Evolutionary conservation across 1,140 invertebrate species (phyloP).

Genomic region (Meloidogyne hapla): DNA sequence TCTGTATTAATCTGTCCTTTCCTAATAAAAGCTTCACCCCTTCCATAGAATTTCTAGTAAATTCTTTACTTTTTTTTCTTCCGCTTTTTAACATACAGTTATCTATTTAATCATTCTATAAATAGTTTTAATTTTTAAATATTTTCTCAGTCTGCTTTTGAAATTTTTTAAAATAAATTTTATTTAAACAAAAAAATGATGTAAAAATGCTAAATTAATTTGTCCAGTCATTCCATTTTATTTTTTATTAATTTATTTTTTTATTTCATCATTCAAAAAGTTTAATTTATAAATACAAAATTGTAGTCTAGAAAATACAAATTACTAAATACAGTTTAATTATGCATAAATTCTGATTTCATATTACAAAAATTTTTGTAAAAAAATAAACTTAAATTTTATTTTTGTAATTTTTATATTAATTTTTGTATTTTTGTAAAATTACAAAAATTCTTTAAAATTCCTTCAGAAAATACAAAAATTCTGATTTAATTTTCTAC

Average conservation of each 20-base stretch:
- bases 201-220: neutral
- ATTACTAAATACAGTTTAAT: too few species aligned
- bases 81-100: neutral
- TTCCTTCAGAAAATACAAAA: neutral
- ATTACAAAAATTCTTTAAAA: too few species aligned
- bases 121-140: neutral
- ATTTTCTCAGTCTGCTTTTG: neutral
- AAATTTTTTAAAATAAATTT: conserved; percentile 4
- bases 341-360: too few species aligned
- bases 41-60: neutral
- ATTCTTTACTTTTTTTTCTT: neutral
- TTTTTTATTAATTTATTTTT: neutral
- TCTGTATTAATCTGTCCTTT: neutral
- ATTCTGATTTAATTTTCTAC: neutral
- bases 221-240: neutral
- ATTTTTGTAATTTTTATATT: too few species aligned
- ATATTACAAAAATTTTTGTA: too few species aligned
- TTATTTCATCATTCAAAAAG: neutral
- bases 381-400: too few species aligned
- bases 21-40: neutral
- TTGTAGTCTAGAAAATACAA: too few species aligned
- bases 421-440: too few species aligned
- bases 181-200: neutral
- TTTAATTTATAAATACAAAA: too few species aligned
- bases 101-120: neutral